Percentiles rank a stretch among this genome's conserved stretches.
These are phyloP conservation scores for Sardinella longiceps DNA, from an alignment of 2,797 vertebrate species.

Conservation along the genomic window DNA sequence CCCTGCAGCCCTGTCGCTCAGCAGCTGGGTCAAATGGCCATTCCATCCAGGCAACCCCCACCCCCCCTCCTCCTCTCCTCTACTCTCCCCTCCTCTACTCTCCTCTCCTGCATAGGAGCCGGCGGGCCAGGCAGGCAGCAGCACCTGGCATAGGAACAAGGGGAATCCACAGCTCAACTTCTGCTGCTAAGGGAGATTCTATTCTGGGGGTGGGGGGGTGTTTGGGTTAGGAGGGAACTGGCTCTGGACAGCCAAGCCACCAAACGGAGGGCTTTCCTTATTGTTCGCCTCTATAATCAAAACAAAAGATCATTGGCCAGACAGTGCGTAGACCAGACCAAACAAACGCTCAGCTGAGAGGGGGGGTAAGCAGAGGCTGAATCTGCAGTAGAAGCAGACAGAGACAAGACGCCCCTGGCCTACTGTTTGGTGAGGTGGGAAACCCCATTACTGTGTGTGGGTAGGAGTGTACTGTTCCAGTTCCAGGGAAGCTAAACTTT, in stretches of 20 bases:
- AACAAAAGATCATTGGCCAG: slow-evolving; percentile 37
- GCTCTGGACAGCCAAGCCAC: background rate
- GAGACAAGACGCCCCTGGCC: slow-evolving; percentile 13
- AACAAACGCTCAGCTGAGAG: slow-evolving; percentile 29
- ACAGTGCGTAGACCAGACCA: slow-evolving; percentile 48
- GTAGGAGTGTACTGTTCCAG: background rate
- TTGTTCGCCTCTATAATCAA: slow-evolving; percentile 56
- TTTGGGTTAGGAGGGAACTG: slow-evolving; percentile 55
- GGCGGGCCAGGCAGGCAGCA: slow-evolving; percentile 38
- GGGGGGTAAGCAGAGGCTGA: background rate
- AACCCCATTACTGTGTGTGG: slow-evolving; percentile 20
- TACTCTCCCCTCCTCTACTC: background rate
- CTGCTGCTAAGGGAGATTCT: slow-evolving; percentile 49
- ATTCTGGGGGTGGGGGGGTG: slow-evolving; percentile 50
- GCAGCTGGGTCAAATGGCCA: slow-evolving; percentile 73
- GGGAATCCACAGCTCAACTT: slow-evolving; percentile 63
- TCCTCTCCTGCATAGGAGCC: slow-evolving; percentile 57
- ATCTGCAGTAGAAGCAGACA: slow-evolving; percentile 28
- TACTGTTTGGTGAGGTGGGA: slow-evolving; percentile 36
- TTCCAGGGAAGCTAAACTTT: background rate
- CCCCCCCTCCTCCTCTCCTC: slow-evolving; percentile 35
- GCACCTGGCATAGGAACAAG: slow-evolving; percentile 68
- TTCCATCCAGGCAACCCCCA: slow-evolving; percentile 66
- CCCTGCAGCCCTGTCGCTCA: slow-evolving; percentile 65
- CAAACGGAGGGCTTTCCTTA: slow-evolving; percentile 45